A percentile compares a stretch with the other conserved stretches of the same genome.
Evolutionary conservation across 2,113 vertebrate genomes (phyloP).

Genomic region (Serinus canaria): DNA sequence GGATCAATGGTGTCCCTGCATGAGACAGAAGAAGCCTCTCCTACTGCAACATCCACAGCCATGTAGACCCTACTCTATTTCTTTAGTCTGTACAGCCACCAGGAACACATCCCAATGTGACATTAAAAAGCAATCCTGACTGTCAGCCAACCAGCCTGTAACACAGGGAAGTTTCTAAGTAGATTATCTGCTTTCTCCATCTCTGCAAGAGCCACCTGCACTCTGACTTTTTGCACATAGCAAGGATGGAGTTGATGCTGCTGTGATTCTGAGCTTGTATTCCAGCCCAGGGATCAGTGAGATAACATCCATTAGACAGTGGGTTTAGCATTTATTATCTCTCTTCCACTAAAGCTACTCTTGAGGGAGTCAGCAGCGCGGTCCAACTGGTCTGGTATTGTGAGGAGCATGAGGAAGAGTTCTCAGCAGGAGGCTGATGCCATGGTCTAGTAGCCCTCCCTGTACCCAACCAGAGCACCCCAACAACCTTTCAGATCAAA

Average conservation of each 20-base stretch:
- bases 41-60: not conserved
- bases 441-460: not conserved
- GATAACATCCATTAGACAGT: not conserved
- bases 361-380: not conserved
- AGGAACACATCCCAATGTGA: not conserved
- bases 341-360: not conserved
- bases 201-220: not conserved
- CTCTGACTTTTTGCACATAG: not conserved
- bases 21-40: not conserved
- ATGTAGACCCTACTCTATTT: not conserved
- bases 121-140: not conserved
- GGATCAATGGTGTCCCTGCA: not conserved
- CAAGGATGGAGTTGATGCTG: not conserved
- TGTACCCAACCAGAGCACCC: not conserved
- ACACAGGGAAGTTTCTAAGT: not conserved
- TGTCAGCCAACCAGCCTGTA: not conserved
- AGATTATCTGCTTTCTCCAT: not conserved
- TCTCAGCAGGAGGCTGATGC: not conserved
- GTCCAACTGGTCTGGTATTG: not conserved
- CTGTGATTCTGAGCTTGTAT: not conserved
- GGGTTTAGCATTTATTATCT: not conserved
- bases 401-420: not conserved
- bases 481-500: not conserved
- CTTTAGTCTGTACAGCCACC: not conserved
- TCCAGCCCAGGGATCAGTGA: not conserved